Evolutionary conservation across 2,113 vertebrate genomes (phyloP), one percentile per base, ranked within the genome.

Genomic region (Eolophus roseicapilla): DNA sequence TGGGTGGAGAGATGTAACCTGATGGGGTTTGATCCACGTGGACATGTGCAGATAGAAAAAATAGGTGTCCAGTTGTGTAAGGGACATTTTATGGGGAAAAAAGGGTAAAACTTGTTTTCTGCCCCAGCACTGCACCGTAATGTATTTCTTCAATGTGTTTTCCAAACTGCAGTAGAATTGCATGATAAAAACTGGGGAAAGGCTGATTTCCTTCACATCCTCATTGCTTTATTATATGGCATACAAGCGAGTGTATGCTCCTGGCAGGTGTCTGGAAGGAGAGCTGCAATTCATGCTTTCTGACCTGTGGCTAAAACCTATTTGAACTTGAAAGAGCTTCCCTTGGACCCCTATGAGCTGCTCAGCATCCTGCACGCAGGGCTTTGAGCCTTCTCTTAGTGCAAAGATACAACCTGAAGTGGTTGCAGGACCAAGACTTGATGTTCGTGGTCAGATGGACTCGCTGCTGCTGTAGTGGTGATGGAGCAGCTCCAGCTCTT

Each of bases 371-470:
- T 47, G 19, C n/a, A 18, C 24, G 33, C n/a, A 59, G 33, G 21
- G 33, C 33, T 59, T 59, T 59, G 57, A 59, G 57, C 33, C 5
- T 59, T 59, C 57, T 59, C 21, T 59, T 59, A 35, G 33, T 59
- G 57, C 21, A 59, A 35, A 35, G 33, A 35, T 59, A 14, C 20
- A 59, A 35, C 21, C 21, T 31, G 7, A 19, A 33, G 37, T 3
- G 55, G 5, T 7, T 20, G 57, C 59, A 57, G 67, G 49, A 16
- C 39, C 2, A 5, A 27, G 44, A 3, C 9, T 18, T 29, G 3
- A 0, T 5, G 28, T 19, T 39, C 0, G 0, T 21, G 70, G 37
- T 41, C 1, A 3, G 70, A 37, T 9, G 17, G 63, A 11, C 44
- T 35, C 0, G 4, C 18, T 35, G 59, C 39, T 52, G 60, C 71